Evolutionary conservation across 2,113 vertebrate genomes (phyloP), one percentile per base, ranked within the genome.

Genomic region (Gila orcuttii): DNA sequence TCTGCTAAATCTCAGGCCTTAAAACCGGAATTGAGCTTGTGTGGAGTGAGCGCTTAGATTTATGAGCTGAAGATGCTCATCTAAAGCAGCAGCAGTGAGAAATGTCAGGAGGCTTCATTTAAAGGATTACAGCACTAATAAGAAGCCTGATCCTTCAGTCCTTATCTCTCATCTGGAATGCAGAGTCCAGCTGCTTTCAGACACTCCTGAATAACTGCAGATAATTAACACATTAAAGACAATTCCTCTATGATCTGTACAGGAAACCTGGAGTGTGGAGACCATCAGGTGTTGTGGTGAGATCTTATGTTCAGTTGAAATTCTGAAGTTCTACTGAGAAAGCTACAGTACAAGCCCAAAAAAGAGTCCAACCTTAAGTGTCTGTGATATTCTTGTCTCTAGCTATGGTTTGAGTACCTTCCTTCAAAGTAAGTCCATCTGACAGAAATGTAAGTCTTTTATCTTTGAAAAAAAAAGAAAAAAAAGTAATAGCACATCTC

Each of bases 71-170:
- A 77, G 77, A 60, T 83, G 50, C 88, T 86, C 78, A 28, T 88
- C 87, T 79, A 75, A 84, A 89, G n/a, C 83, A 82, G 90, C 89
- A 82, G 60, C 25, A 76, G 21, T 42, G 57, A 83, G 89, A 81
- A 21, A 87, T 52, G 83, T 90, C 83, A 50, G 42, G 90, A 87
- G 89, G 86, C 90, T 92, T 92, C 85, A 92, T 93, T 91, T 90
- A 88, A 87, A 89, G 90, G 85, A 89, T 93, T 93, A 94, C 89
- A 89, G 88, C 86, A 83, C 88, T 91, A 93, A 90, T 90, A 89
- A 92, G 87, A 47, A 87, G 87, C 60, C 87, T 92, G 87, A 93
- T 92, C 90, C 84, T 83, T 10, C 25, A 87, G 68, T 87, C 90
- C 79, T 55, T 90, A 86, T 87, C 84, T 76, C 87, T 91, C 87